phyloP scores from a whole-genome alignment of 2,888 invertebrate species.

The Amphipyra berbera region DNA sequence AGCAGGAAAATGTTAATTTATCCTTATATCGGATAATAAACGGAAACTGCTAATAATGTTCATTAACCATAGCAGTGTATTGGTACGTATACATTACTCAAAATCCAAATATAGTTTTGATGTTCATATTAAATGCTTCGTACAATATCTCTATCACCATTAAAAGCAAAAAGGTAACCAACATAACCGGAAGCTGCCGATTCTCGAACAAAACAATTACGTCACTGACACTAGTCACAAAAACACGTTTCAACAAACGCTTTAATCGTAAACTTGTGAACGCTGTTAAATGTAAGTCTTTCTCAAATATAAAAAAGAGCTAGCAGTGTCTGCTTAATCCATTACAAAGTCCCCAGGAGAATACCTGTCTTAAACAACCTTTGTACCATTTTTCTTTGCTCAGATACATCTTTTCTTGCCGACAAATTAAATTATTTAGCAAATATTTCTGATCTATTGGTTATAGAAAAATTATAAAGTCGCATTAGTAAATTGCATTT shows the following conservation, averaged over 20 bases:
- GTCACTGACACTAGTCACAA: conserved; percentile 12
- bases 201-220: conserved; percentile 15
- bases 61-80: conserved; percentile 6
- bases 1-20: conserved; percentile 13
- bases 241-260: conserved; percentile 2
- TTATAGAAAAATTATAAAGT: neutral
- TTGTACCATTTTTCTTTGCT: conserved; percentile 37
- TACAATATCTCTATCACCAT: too few species aligned
- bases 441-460: conserved; percentile 6
- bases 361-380: conserved; percentile 43
- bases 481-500: too few species aligned
- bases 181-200: conserved; percentile 7
- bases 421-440: conserved; percentile 30
- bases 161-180: too few species aligned
- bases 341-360: conserved; percentile 46
- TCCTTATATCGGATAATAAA: conserved; percentile 14
- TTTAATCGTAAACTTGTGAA: conserved; percentile 10
- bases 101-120: too few species aligned
- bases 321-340: conserved; percentile 41
- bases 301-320: conserved; percentile 31
- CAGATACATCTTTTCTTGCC: conserved; percentile 31
- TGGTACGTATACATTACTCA: neutral
- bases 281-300: conserved; percentile 18
- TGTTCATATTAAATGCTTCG: too few species aligned
- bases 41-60: conserved; percentile 12